Conservation (phyloP, 2,888 invertebrate species). For the Lithophane leautieri region DNA sequence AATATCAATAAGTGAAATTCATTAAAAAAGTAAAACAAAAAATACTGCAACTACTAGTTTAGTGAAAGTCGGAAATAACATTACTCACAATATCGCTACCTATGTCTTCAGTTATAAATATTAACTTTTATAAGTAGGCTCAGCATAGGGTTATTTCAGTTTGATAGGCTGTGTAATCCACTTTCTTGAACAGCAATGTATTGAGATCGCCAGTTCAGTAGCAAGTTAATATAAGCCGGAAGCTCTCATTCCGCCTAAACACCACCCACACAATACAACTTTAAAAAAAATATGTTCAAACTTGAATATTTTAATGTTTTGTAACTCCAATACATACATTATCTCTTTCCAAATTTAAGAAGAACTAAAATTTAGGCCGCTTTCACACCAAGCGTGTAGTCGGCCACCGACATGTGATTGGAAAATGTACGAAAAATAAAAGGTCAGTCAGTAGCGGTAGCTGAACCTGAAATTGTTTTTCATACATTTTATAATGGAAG, state of each 20-base stretch:
- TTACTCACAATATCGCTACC: background rate
- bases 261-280: conserved; percentile 41
- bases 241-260: conserved; percentile 34
- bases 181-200: background rate
- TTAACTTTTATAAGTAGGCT: too few species aligned
- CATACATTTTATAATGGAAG: background rate
- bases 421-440: background rate
- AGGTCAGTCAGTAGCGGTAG: background rate
- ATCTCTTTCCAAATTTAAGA: conserved; percentile 14
- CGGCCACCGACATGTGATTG: too few species aligned
- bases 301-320: conserved; percentile 40
- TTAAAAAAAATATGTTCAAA: conserved; percentile 35
- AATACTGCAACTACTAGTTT: background rate
- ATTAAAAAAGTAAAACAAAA: background rate
- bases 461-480: background rate
- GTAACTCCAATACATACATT: background rate
- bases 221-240: conserved; percentile 23
- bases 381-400: background rate
- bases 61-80: conserved; percentile 2
- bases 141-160: background rate
- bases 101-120: background rate
- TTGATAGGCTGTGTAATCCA: background rate
- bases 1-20: conserved; percentile 7
- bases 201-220: conserved; percentile 6
- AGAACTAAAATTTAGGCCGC: background rate